Conservation (phyloP, 1,140 invertebrate genomes). For the Drosophila albomicans region DNA sequence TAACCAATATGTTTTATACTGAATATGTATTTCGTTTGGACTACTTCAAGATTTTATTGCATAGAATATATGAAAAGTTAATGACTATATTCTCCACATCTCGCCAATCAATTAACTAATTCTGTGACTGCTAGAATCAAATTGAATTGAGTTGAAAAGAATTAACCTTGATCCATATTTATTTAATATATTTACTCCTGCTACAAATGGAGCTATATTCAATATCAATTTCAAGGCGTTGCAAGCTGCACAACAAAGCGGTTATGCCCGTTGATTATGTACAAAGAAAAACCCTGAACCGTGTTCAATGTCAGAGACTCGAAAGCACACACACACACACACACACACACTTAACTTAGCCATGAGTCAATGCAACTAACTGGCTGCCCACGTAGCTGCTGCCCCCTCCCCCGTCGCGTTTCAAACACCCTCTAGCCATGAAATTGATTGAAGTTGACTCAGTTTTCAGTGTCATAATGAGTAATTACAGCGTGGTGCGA, state of each 20-base stretch:
- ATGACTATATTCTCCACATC: too few species aligned
- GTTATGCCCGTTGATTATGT: not conserved
- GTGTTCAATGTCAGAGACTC: conserved; percentile 10
- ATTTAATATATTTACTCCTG: not conserved
- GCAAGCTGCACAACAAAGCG: not conserved
- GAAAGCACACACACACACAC: not conserved
- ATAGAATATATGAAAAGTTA: too few species aligned
- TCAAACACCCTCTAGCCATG: not conserved
- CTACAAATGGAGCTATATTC: not conserved
- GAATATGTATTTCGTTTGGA: too few species aligned
- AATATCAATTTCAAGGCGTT: not conserved
- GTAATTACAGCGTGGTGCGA: conserved; percentile 16
- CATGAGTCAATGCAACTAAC: too few species aligned
- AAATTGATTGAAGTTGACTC: conserved; percentile 27
- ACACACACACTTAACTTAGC: too few species aligned
- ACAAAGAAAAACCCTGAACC: not conserved
- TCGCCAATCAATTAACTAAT: too few species aligned
- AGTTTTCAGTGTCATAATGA: conserved; percentile 39
- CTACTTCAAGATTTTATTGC: too few species aligned
- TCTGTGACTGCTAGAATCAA: too few species aligned
- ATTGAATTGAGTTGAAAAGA: too few species aligned
- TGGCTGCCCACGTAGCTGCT: not conserved
- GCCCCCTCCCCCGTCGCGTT: too few species aligned
- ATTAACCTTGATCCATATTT: too few species aligned
- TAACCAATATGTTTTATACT: too few species aligned